Percentiles rank a stretch among this genome's conserved stretches.
Conservation (phyloP, 2,113 vertebrate genomes). For the Myiozetetes cayanensis region DNA sequence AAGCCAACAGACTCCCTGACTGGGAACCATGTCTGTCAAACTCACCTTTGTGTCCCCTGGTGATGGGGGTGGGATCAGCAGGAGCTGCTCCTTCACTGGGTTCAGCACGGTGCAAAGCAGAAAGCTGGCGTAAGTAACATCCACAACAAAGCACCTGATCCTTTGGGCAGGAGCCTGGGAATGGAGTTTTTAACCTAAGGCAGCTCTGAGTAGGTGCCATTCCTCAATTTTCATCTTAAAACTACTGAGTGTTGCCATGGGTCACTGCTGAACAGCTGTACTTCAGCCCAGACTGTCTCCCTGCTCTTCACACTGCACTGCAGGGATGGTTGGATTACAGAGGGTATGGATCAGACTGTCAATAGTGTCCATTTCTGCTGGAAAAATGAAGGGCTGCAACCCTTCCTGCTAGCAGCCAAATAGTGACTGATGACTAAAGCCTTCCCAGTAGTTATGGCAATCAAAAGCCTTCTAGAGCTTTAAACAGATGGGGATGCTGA, state of each 20-base stretch:
- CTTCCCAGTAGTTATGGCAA: neutral
- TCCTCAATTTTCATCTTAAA: neutral
- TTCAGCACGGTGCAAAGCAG: constrained; percentile 75
- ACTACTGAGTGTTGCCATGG: neutral
- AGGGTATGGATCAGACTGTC: neutral
- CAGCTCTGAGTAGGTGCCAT: neutral
- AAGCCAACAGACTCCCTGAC: neutral
- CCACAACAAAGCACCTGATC: neutral
- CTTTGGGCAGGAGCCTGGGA: neutral
- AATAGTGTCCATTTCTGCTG: neutral
- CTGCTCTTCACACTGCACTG: neutral
- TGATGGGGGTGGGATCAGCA: constrained; percentile 72
- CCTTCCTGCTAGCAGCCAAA: neutral
- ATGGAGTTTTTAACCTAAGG: neutral
- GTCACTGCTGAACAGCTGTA: neutral
- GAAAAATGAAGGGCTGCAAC: neutral
- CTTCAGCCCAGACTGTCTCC: neutral
- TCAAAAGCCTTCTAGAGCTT: neutral
- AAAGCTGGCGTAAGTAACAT: constrained; percentile 72
- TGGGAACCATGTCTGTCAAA: constrained; percentile 74
- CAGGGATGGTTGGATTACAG: neutral
- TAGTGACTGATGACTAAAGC: neutral
- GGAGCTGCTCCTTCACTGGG: constrained; percentile 80
- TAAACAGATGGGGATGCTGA: neutral
- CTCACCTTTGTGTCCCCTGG: constrained; percentile 75